Evolutionary conservation across 2,113 vertebrate species (phyloP), one percentile per base, ranked within the genome.

Genomic region (Anhinga anhinga): DNA sequence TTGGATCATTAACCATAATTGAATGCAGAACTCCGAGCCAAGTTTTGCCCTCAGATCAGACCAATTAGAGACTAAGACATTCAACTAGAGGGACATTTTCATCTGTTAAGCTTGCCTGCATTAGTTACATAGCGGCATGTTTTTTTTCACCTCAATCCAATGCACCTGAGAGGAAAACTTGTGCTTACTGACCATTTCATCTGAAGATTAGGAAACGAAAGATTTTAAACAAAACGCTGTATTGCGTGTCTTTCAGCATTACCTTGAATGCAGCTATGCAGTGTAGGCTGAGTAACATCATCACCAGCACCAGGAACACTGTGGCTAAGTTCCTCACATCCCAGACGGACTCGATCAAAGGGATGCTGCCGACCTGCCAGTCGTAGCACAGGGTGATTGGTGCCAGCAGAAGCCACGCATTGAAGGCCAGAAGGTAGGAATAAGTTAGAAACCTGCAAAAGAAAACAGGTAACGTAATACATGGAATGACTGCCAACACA

Each of bases 361-460:
- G 99, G 69, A 99, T 99, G 94, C 99, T 99, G 93, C 99, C 99
- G 0, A 99, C 99, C 97, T 99, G 99, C 99, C 99, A 99, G 97
- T 99, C 99, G 0, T 99, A 99, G 97, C 99, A 99, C 58, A 99
- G 97, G 49, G 99, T 98, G 26, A 99, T 78, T 0, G 99, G 99
- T 42, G 99, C 99, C 89, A 99, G 98, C 87, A 99, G 98, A 73
- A 99, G 98, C 99, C 99, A 99, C 1, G 98, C 98, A 3, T 99
- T 99, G 97, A 99, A 99, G 81, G 99, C 98, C 98, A 99, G 97
- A 97, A 99, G 99, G 98, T 99, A 99, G 52, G 98, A 99, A 61
- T 99, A 99, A 38, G 99, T 99, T 74, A 99, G 97, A 95, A 99
- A 98, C 95, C 99, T 99, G 96, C 11, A 74, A 97, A 90, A 38